These are phyloP conservation scores for Sipha maydis DNA, from an alignment of 2,888 invertebrate genomes.

Conservation along the genomic window DNA sequence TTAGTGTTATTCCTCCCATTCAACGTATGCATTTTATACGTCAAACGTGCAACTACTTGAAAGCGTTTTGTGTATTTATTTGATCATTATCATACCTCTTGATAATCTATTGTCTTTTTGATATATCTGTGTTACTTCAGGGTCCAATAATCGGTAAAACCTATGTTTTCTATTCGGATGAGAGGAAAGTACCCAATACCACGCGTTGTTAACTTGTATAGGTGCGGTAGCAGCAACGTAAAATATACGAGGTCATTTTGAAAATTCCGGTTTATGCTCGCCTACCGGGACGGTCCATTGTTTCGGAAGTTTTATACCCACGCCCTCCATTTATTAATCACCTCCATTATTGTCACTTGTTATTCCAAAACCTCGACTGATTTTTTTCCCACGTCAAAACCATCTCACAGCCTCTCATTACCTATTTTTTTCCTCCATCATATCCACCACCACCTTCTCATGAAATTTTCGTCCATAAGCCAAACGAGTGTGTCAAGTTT, in stretches of 20 bases:
- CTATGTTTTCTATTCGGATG: not conserved
- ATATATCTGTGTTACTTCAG: not conserved
- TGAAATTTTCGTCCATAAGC: constrained; percentile 43
- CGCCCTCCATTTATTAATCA: constrained; percentile 56
- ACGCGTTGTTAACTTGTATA: not conserved
- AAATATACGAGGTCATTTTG: constrained; percentile 33
- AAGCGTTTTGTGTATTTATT: too few species aligned
- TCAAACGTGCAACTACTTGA: not conserved
- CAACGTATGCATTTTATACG: not conserved
- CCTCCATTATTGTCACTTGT: constrained; percentile 53
- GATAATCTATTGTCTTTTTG: not conserved
- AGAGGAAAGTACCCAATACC: not conserved
- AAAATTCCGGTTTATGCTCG: constrained; percentile 34
- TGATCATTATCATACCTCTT: not conserved
- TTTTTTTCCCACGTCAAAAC: constrained; percentile 49
- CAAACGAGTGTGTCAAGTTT: constrained; percentile 52
- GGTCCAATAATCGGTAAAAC: not conserved
- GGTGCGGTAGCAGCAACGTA: not conserved
- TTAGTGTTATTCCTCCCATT: too few species aligned
- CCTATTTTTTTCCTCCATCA: constrained; percentile 6
- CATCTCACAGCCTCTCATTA: constrained; percentile 40
- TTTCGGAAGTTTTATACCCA: constrained; percentile 49
- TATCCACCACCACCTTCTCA: not conserved
- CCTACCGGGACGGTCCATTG: not conserved
- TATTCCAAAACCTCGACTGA: constrained; percentile 20